A percentile compares a stretch with the other conserved stretches of the same genome.
These are phyloP conservation scores for Turritopsis dohrnii DNA, from an alignment of 30 jellyfish, hydroid and myxozoan genomes.

Conservation along the genomic window DNA sequence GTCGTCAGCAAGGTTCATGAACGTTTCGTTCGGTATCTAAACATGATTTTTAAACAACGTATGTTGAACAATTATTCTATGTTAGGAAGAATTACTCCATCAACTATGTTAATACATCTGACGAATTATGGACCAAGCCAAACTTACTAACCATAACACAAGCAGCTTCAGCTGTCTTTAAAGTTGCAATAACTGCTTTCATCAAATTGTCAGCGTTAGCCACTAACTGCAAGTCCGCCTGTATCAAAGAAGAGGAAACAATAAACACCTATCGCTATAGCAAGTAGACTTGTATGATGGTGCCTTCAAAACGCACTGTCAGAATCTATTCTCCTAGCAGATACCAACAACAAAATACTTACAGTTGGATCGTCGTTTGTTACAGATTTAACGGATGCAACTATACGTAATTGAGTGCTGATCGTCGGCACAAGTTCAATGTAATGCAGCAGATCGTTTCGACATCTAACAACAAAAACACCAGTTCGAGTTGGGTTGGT, in stretches of 20 bases:
- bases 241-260: background rate
- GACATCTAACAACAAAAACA: conserved; percentile 38
- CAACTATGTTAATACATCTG: no score
- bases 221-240: conserved; percentile 71
- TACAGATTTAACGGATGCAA: conserved; percentile 74
- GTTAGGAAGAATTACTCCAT: no score
- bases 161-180: conserved; percentile 66
- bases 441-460: conserved; percentile 50
- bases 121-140: no score
- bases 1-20: conserved; percentile 4
- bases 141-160: conserved; percentile 59
- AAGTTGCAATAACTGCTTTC: conserved; percentile 62
- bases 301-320: no score
- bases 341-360: no score
- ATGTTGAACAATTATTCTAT: no score
- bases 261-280: no score
- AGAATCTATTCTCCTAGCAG: no score
- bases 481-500: no score
- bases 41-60: no score
- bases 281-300: no score
- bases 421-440: conserved; percentile 70
- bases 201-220: conserved; percentile 68
- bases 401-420: conserved; percentile 63
- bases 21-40: conserved; percentile 28
- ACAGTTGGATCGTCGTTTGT: conserved; percentile 72